A percentile compares a stretch with the other conserved stretches of the same genome.
These are phyloP conservation scores for Poeciliopsis presidionis DNA, from an alignment of 2,797 vertebrate genomes.

Conservation along the genomic window DNA sequence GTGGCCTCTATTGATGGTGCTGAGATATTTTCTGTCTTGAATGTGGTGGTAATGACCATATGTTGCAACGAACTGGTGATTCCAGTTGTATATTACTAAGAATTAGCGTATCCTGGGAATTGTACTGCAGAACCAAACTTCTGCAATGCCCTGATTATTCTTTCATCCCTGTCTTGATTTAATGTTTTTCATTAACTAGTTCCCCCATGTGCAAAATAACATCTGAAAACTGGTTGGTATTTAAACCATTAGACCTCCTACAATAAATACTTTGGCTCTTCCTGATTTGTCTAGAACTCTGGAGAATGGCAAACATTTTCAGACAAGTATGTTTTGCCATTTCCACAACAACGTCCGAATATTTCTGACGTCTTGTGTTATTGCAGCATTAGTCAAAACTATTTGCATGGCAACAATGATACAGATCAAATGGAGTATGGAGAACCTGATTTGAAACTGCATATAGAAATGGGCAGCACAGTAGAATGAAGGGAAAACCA, in stretches of 20 bases:
- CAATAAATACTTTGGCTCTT: background rate
- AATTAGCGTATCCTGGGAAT: background rate
- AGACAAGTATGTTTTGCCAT: background rate
- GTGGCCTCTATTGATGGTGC: background rate
- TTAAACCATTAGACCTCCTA: background rate
- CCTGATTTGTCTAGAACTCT: background rate
- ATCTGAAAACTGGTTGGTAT: constrained; percentile 7
- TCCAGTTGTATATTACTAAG: background rate
- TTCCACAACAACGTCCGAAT: background rate
- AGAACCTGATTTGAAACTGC: background rate
- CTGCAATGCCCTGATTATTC: constrained; percentile 9
- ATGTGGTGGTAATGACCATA: background rate
- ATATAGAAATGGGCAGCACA: background rate
- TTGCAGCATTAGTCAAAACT: background rate
- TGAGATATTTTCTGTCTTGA: background rate
- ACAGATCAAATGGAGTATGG: background rate
- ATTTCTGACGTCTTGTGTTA: background rate
- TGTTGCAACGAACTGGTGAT: background rate
- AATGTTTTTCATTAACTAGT: constrained; percentile 33
- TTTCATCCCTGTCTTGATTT: constrained; percentile 26
- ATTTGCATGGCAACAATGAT: background rate
- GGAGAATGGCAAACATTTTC: background rate
- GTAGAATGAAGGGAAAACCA: background rate
- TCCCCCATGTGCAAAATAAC: constrained; percentile 11
- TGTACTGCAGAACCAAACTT: constrained; percentile 6